Evolutionary conservation across 64 coral and sea anemone species (phyloP).

Genomic region (Stylophora pistillata): DNA sequence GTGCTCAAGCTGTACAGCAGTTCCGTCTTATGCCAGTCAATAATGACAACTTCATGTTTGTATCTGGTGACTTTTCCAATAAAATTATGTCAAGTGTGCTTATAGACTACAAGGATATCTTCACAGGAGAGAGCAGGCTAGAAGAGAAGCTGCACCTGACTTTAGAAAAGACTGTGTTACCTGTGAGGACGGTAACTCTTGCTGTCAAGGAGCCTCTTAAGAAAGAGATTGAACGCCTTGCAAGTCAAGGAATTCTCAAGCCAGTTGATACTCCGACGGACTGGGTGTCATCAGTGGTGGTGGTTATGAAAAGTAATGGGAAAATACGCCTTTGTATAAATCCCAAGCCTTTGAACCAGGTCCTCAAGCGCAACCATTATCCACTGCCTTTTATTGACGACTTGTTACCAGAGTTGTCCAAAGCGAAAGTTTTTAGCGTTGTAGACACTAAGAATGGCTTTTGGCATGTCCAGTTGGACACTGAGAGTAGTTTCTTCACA

Average conservation of each 20-base stretch:
- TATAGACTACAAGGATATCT: constrained; percentile 59
- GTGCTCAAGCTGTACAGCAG: constrained; percentile 36
- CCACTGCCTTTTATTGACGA: constrained; percentile 49
- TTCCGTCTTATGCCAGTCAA: constrained; percentile 52
- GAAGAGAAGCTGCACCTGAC: constrained; percentile 57
- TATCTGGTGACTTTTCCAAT: background rate
- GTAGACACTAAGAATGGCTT: constrained; percentile 59
- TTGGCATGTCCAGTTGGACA: constrained; percentile 53
- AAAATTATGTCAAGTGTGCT: constrained; percentile 10
- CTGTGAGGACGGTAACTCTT: constrained; percentile 28
- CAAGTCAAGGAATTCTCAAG: constrained; percentile 22
- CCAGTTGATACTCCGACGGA: too few relatives aligned
- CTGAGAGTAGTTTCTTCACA: constrained; percentile 10
- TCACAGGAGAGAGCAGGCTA: constrained; percentile 61
- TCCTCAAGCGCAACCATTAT: constrained; percentile 23
- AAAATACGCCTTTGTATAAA: constrained; percentile 56
- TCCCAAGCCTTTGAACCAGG: constrained; percentile 49
- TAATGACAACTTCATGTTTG: constrained; percentile 46
- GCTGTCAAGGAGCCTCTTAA: constrained; percentile 55
- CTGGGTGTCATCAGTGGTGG: constrained; percentile 56
- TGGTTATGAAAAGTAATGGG: constrained; percentile 49
- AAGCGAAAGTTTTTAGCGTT: too few relatives aligned
- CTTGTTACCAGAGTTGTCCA: too few relatives aligned
- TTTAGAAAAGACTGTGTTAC: constrained; percentile 61
- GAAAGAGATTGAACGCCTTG: constrained; percentile 47